Evolutionary conservation across 1,140 invertebrate species (phyloP).

Genomic region (Rhyacophila brunnea): DNA sequence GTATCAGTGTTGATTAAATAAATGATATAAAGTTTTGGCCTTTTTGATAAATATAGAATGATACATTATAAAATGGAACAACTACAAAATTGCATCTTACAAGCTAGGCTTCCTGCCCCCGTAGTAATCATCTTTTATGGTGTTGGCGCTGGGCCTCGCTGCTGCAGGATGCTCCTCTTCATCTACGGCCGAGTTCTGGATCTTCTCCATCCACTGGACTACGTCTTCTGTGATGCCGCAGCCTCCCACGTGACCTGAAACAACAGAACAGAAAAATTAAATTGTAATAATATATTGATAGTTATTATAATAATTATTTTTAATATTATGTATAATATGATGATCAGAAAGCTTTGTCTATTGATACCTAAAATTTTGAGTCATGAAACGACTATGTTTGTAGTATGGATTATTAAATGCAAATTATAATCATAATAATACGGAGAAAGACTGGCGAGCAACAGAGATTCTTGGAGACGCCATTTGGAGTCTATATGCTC

Average conservation of each 20-base stretch:
- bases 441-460: no score
- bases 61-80: no score
- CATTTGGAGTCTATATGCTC: no score
- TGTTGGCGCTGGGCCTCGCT: conserved; percentile 46
- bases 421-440: no score
- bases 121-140: conserved; percentile 44
- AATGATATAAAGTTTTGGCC: no score
- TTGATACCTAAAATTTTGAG: no score
- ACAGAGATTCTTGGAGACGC: no score
- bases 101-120: conserved; percentile 37
- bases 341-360: background rate
- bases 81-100: no score
- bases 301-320: background rate
- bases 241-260: conserved; percentile 72
- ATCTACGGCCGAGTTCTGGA: conserved; percentile 83
- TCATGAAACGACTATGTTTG: no score
- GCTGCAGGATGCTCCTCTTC: conserved; percentile 53
- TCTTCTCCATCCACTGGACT: conserved; percentile 86
- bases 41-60: no score
- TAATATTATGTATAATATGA: background rate
- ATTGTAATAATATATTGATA: background rate
- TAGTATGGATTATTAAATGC: no score
- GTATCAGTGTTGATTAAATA: no score
- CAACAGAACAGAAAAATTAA: conserved; percentile 5
- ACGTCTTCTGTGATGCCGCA: conserved; percentile 86